Percentiles rank a stretch among this genome's conserved stretches.
Evolutionary conservation across 2,888 invertebrate genomes (phyloP).

Genomic region (Strigamia transsilvanica): DNA sequence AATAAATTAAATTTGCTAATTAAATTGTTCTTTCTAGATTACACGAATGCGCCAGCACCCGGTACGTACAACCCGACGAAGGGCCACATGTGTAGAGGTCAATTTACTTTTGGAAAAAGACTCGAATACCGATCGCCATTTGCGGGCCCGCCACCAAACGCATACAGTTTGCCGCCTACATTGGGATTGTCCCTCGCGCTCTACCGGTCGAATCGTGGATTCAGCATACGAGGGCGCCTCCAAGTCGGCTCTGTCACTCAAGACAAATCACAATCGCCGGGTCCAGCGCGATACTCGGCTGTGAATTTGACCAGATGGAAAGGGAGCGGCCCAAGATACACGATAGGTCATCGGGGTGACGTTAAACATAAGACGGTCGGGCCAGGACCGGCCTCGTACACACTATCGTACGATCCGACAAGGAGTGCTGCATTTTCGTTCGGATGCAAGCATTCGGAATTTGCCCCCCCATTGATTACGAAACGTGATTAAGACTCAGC

Average conservation of each 20-base stretch:
- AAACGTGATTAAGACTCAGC: neutral
- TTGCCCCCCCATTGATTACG: neutral
- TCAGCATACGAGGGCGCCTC: neutral
- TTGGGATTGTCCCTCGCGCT: neutral
- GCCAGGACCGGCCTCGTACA: neutral
- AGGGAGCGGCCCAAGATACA: neutral
- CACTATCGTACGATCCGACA: neutral
- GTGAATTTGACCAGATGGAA: neutral
- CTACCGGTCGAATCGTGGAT: neutral
- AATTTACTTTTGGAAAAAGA: neutral
- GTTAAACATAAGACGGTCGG: neutral
- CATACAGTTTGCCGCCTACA: neutral
- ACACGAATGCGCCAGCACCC: neutral
- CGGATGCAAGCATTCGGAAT: neutral
- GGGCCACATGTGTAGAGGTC: neutral
- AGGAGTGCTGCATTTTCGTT: neutral
- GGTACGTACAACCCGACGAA: conserved; percentile 1
- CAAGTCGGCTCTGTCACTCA: neutral
- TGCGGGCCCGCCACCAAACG: neutral
- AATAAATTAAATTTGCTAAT: neutral
- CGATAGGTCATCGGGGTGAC: conserved; percentile 9
- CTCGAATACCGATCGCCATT: neutral
- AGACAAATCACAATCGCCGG: neutral
- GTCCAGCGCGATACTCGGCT: neutral
- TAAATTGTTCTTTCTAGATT: neutral